Conservation (phyloP, 2,888 invertebrate species). For the Strigamia maritima region DNA sequence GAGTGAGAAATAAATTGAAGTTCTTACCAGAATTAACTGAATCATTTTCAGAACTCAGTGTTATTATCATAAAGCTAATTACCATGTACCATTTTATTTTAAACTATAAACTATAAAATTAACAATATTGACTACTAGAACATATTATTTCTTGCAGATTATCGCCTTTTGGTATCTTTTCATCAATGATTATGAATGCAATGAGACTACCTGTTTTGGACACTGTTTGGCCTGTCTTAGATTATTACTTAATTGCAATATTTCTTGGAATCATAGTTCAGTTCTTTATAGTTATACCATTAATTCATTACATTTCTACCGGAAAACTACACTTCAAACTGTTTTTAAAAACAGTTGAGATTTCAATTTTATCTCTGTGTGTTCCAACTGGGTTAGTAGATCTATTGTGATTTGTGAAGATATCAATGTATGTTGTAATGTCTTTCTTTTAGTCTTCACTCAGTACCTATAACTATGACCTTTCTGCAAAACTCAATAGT, state of each 20-base stretch:
- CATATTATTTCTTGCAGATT: not conserved
- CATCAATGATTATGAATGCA: not conserved
- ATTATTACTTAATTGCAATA: not conserved
- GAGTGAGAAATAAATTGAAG: not conserved
- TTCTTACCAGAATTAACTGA: not conserved
- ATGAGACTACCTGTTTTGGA: not conserved
- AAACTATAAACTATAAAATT: not conserved
- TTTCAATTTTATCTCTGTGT: not conserved
- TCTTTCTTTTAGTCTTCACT: not conserved
- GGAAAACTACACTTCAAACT: not conserved
- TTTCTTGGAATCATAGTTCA: not conserved
- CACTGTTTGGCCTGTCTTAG: not conserved
- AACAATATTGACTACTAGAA: not conserved
- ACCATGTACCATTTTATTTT: not conserved
- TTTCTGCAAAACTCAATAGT: not conserved
- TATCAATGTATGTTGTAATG: not conserved
- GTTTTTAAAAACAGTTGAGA: not conserved
- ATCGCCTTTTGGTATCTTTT: not conserved
- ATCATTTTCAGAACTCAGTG: not conserved
- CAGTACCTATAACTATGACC: not conserved
- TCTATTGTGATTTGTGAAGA: too few relatives aligned
- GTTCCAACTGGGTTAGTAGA: not conserved
- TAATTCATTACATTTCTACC: not conserved
- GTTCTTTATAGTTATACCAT: not conserved
- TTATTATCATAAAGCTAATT: not conserved